A percentile compares a stretch with the other conserved stretches of the same genome.
Conservation (phyloP, 2,888 invertebrate genomes). For the Meteorus cinctellus region DNA sequence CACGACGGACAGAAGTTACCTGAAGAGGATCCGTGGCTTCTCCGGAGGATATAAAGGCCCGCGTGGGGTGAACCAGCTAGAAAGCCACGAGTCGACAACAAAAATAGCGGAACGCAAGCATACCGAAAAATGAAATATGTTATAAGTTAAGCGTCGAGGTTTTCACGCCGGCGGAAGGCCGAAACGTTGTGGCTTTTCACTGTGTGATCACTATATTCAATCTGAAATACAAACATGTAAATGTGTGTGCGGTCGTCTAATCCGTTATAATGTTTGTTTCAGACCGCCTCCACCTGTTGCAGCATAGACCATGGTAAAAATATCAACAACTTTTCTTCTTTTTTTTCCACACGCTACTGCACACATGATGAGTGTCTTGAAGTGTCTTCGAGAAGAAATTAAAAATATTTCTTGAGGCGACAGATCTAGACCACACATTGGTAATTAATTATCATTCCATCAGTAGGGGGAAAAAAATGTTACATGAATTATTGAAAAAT, state of each 20-base stretch:
- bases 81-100: conserved; percentile 63
- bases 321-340: conserved; percentile 27
- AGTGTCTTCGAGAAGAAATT: no score
- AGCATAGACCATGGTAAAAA: conserved; percentile 32
- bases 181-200: conserved; percentile 16
- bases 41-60: conserved; percentile 69
- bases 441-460: no score
- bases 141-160: conserved; percentile 65
- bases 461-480: no score
- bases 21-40: conserved; percentile 63
- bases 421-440: no score
- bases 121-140: conserved; percentile 72
- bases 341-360: background rate
- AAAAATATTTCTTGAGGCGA: no score
- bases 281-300: conserved; percentile 35
- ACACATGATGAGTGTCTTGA: background rate
- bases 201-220: background rate
- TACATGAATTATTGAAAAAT: no score
- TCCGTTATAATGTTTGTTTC: conserved; percentile 30
- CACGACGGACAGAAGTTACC: conserved; percentile 67
- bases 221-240: conserved; percentile 18
- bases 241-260: background rate
- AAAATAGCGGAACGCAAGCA: conserved; percentile 66
- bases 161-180: conserved; percentile 47
- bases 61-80: conserved; percentile 69